Evolutionary conservation across 2,888 invertebrate species (phyloP).

Genomic region (Noctua pronuba): DNA sequence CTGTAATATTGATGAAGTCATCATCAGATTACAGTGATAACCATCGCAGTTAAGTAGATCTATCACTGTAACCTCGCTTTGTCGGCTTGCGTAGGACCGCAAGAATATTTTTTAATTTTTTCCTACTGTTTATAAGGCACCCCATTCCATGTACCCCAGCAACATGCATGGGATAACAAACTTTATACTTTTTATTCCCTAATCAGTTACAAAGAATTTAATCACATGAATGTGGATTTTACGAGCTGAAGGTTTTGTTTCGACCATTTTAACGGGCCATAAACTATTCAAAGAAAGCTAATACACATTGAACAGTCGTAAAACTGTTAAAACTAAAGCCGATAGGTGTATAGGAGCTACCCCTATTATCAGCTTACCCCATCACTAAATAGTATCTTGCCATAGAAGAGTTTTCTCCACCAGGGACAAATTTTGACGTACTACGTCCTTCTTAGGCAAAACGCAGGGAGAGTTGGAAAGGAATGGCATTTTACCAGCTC

Average conservation of each 20-base stretch:
- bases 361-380: constrained; percentile 32
- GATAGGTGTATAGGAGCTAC: neutral
- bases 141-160: neutral
- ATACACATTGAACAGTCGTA: constrained; percentile 54
- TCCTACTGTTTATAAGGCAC: neutral
- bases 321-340: constrained; percentile 28
- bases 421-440: neutral
- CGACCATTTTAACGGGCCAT: constrained; percentile 53
- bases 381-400: constrained; percentile 6
- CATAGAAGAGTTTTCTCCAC: neutral
- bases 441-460: neutral
- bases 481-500: neutral
- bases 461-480: neutral
- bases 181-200: neutral
- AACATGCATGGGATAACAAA: neutral
- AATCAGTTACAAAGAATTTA: constrained; percentile 39
- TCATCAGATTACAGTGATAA: neutral
- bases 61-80: neutral
- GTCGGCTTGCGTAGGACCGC: neutral
- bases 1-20: neutral
- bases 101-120: neutral
- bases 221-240: constrained; percentile 50
- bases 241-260: constrained; percentile 61
- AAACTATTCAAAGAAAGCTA: constrained; percentile 50
- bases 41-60: neutral